These are phyloP conservation scores for Capromys pilorides DNA, from an alignment of 2,797 vertebrate genomes.

Conservation along the genomic window DNA sequence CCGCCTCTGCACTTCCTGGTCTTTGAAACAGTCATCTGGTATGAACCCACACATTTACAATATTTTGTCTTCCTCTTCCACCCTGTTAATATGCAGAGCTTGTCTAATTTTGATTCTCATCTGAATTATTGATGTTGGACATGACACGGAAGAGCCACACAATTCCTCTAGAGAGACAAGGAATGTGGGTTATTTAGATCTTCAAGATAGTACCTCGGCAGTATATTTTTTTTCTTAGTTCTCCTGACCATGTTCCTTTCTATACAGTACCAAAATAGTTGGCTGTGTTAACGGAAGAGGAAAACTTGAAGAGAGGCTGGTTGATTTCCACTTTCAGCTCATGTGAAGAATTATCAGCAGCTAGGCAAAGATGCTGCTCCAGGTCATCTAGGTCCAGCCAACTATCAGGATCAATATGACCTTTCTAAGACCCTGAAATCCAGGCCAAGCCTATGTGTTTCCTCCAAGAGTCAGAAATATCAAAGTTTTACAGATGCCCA, in stretches of 20 bases:
- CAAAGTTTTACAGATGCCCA: background rate
- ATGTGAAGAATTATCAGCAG: background rate
- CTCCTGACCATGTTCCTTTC: background rate
- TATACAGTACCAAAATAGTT: background rate
- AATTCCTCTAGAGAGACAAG: background rate
- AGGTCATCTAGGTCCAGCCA: background rate
- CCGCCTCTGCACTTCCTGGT: conserved; percentile 8
- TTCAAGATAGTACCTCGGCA: background rate
- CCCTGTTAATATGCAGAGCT: background rate
- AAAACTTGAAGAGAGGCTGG: background rate
- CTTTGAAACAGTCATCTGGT: conserved; percentile 50
- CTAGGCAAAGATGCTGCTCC: background rate
- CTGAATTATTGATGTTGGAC: background rate
- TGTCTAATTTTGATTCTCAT: background rate
- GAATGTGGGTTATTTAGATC: background rate
- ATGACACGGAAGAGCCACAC: background rate
- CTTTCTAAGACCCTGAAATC: background rate
- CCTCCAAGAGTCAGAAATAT: background rate
- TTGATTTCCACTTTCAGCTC: background rate
- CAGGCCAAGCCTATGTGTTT: background rate
- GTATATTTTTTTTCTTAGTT: background rate
- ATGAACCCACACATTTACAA: conserved; percentile 11
- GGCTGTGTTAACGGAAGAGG: too few species aligned
- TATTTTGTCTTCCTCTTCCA: conserved; percentile 42
- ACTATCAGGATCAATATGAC: background rate